Evolutionary conservation across 2,113 vertebrate species (phyloP), one percentile per base, ranked within the genome.

Genomic region (Elgaria multicarinata): DNA sequence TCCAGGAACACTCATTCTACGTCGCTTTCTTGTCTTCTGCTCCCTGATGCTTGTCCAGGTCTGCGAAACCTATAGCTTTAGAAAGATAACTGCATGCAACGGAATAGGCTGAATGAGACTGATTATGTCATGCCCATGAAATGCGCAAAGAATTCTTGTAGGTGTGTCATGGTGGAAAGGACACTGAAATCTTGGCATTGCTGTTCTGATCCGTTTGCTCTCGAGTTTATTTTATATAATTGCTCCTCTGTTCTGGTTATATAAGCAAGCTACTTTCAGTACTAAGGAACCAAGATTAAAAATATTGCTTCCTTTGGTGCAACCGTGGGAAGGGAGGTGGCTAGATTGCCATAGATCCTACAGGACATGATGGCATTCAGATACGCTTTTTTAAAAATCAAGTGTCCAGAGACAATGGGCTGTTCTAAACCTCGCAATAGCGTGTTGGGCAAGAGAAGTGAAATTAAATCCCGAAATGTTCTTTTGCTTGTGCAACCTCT

Each of bases 211-310:
- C 69, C 36, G 10, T 26, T 75, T 75, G 80, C 20, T 55, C 50
- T 31, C 24, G 2, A 3, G 33, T 76, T n/a, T n/a, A n/a, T n/a
- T 76, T 89, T 84, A 83, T 89, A 53, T 84, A 84, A 89, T 36
- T 64, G 22, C 44, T 39, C 53, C 42, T 83, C 71, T 72, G 50
- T 89, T 76, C 42, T 36, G 33, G 42, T 84, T 84, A 84, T 42
- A 18, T 89, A 89, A 67, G 44, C n/a, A 50, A 77, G 44, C 66
- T 31, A 72, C 67, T 77, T 72, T 33, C 26, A 20, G 42, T 22
- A 64, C 13, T 9, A 66, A 76, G 58, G 33, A 67, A 84, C 44
- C 2, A 6, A 28, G 71, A 31, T 77, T 76, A 36, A 22, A 24
- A 77, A 46, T 1, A 5, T 12, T 2, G 39, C 42, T 20, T 31